Evolutionary conservation across 2,797 vertebrate species (phyloP).

Genomic region (Rhabdomys pumilio): DNA sequence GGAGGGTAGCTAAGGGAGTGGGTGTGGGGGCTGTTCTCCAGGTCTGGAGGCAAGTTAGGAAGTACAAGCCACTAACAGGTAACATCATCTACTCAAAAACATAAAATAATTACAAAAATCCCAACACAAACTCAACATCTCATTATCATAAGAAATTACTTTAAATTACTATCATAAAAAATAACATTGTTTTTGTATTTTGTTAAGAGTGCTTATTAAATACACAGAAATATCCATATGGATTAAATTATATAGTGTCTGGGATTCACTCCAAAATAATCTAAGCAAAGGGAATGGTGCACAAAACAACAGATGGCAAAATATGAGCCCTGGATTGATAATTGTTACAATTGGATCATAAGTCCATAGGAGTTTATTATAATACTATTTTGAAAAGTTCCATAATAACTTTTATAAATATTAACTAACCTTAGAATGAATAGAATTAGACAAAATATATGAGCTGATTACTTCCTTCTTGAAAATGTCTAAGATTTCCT

Average conservation of each 20-base stretch:
- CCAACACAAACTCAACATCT: conserved; percentile 42
- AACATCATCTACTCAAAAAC: neutral
- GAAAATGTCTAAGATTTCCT: neutral
- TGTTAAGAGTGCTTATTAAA: conserved; percentile 29
- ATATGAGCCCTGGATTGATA: neutral
- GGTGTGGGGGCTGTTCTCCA: neutral
- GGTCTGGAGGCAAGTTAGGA: neutral
- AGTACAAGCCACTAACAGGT: neutral
- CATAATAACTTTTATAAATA: conserved; percentile 10
- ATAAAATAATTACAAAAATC: conserved; percentile 15
- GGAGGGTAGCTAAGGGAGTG: neutral
- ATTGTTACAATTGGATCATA: conserved; percentile 46
- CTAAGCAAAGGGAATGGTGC: neutral
- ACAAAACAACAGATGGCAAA: neutral
- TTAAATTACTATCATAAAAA: conserved; percentile 59
- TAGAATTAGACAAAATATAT: neutral
- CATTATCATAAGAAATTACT: neutral
- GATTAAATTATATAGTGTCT: conserved; percentile 51
- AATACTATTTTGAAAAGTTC: conserved; percentile 17
- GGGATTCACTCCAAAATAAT: conserved; percentile 64
- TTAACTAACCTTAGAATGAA: conserved; percentile 17
- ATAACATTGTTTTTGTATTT: neutral
- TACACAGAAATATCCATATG: neutral
- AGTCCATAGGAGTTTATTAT: neutral
- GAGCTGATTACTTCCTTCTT: neutral